These are phyloP conservation scores for Chironomus riparius DNA, from an alignment of 2,888 invertebrate species.

Conservation along the genomic window DNA sequence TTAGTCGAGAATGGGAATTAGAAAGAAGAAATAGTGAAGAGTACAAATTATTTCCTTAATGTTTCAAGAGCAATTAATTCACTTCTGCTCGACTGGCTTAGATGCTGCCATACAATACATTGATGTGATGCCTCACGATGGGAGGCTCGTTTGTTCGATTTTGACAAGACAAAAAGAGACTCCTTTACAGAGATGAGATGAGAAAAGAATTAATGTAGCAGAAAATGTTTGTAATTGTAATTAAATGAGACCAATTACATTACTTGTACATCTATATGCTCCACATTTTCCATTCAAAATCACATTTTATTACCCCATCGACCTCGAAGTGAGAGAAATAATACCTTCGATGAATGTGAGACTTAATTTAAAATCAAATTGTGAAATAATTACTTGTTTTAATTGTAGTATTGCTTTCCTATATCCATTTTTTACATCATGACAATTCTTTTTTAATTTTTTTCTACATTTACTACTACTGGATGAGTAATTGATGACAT, in stretches of 20 bases:
- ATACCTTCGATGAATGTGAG: neutral
- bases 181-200: neutral
- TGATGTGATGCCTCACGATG: neutral
- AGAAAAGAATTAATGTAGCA: neutral
- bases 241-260: constrained; percentile 11
- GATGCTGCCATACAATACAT: neutral
- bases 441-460: neutral
- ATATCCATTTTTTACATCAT: neutral
- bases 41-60: neutral
- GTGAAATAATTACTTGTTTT: neutral
- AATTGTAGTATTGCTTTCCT: neutral
- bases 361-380: neutral
- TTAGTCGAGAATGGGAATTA: neutral
- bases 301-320: neutral
- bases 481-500: neutral
- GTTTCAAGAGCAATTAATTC: neutral
- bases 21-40: neutral
- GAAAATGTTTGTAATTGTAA: neutral
- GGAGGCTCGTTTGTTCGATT: too few relatives aligned
- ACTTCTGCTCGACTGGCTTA: too few relatives aligned
- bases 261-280: neutral
- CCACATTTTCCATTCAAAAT: constrained; percentile 2
- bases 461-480: neutral
- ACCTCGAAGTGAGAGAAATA: neutral
- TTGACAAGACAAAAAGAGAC: too few relatives aligned